These are phyloP conservation scores for Kryptolebias ocellatus DNA, from an alignment of 2,797 vertebrate species.

Conservation along the genomic window DNA sequence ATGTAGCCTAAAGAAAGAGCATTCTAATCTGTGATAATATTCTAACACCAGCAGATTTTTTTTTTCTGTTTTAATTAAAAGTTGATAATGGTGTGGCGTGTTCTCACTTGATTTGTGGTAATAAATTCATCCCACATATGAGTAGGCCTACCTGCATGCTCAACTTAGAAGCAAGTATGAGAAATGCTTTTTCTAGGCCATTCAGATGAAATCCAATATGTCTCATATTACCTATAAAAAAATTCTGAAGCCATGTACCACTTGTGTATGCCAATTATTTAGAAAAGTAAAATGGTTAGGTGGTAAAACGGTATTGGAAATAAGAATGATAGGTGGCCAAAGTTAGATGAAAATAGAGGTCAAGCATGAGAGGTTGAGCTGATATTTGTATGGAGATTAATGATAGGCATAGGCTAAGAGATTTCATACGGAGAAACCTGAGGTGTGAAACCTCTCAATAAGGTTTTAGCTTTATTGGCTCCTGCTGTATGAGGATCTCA, in stretches of 20 bases:
- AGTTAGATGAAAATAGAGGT: constrained; percentile 17
- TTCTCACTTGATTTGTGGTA: background rate
- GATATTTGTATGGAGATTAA: constrained; percentile 23
- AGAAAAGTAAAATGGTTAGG: constrained; percentile 4
- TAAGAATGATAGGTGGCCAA: background rate
- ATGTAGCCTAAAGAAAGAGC: background rate
- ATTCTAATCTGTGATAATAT: background rate
- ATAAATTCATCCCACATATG: background rate
- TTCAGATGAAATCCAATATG: constrained; percentile 16
- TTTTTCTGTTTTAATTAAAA: constrained; percentile 2
- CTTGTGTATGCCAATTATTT: constrained; percentile 12
- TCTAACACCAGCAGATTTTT: constrained; percentile 2
- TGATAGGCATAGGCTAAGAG: constrained; percentile 10
- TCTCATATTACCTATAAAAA: background rate
- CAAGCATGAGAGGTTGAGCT: constrained; percentile 7
- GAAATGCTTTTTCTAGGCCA: background rate
- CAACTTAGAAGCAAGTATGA: background rate
- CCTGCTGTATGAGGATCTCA: constrained; percentile 10
- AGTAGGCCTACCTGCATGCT: background rate
- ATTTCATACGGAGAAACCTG: constrained; percentile 4
- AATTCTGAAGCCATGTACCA: background rate
- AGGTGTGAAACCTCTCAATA: constrained; percentile 17
- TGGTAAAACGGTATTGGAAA: constrained; percentile 4
- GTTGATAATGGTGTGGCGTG: background rate
- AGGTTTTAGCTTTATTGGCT: constrained; percentile 22